Conservation (phyloP, 2,113 vertebrate genomes). For the Thamnaconus septentrionalis region DNA sequence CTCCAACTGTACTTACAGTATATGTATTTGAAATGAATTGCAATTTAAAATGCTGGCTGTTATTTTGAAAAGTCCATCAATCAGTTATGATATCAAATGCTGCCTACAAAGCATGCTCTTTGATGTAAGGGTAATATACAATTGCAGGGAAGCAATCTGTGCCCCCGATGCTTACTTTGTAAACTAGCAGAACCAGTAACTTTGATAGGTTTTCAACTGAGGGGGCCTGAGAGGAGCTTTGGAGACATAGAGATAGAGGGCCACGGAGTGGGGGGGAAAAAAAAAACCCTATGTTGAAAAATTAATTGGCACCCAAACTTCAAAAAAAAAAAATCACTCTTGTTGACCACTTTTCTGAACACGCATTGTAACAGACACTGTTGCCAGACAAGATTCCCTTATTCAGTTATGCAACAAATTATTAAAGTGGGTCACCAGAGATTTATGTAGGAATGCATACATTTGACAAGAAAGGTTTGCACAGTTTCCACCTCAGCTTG, state of each 20-base stretch:
- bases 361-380: not conserved
- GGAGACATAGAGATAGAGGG: conserved; percentile 8
- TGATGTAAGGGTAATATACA: conserved; percentile 10
- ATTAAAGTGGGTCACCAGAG: not conserved
- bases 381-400: conserved; percentile 3
- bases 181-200: conserved; percentile 12
- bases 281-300: conserved; percentile 7
- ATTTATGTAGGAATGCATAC: not conserved
- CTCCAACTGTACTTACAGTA: not conserved
- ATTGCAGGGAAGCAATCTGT: not conserved
- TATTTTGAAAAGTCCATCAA: conserved; percentile 4
- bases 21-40: not conserved
- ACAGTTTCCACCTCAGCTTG: not conserved
- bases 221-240: conserved; percentile 15
- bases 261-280: not conserved
- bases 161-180: conserved; percentile 13
- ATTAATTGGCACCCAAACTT: conserved; percentile 13
- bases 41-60: not conserved
- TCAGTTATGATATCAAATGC: not conserved
- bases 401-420: conserved; percentile 15
- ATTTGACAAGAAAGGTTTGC: not conserved
- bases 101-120: not conserved
- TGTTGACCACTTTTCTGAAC: not conserved
- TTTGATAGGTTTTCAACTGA: conserved; percentile 39
- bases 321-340: conserved; percentile 9